A percentile compares a stretch with the other conserved stretches of the same genome.
Conservation (phyloP, 2,888 invertebrate species). For the Pandemis heparana region DNA sequence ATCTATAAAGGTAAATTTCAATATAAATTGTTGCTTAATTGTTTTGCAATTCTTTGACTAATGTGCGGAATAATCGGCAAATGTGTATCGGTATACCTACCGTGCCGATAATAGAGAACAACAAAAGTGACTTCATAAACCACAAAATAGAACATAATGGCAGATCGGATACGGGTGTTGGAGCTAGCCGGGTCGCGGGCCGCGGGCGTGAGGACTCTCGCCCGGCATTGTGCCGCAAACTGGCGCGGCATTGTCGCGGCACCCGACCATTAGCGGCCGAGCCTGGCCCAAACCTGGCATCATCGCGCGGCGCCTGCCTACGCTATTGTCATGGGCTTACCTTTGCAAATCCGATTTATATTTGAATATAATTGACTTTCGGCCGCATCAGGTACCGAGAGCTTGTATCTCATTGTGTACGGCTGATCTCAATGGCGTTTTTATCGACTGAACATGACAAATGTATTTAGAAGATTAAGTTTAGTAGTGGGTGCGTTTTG, state of each 20-base stretch:
- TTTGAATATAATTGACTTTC: slow-evolving; percentile 86
- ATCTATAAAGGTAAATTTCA: background rate
- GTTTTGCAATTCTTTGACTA: slow-evolving; percentile 22
- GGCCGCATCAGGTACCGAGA: slow-evolving; percentile 78
- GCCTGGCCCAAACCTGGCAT: slow-evolving; percentile 57
- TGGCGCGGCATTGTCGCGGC: slow-evolving; percentile 50
- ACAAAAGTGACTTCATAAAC: slow-evolving; percentile 66
- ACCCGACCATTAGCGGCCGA: slow-evolving; percentile 57
- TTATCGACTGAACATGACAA: slow-evolving; percentile 83
- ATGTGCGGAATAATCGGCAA: slow-evolving; percentile 22
- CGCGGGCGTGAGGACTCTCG: slow-evolving; percentile 58
- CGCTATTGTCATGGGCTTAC: slow-evolving; percentile 80
- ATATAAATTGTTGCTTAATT: slow-evolving; percentile 10
- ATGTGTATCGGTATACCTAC: background rate
- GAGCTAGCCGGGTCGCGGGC: slow-evolving; percentile 43
- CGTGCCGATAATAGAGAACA: slow-evolving; percentile 43
- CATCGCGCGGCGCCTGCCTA: slow-evolving; percentile 71
- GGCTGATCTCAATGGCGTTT: slow-evolving; percentile 82
- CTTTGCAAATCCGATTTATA: slow-evolving; percentile 85
- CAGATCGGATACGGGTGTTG: slow-evolving; percentile 51
- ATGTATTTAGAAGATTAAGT: slow-evolving; percentile 82
- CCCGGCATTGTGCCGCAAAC: slow-evolving; percentile 55
- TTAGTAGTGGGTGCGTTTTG: slow-evolving; percentile 62
- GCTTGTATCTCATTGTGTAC: slow-evolving; percentile 77
- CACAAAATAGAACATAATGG: slow-evolving; percentile 61